These are phyloP conservation scores for Trididemnum clinides DNA, from an alignment of 23 tunicate species.

Conservation along the genomic window DNA sequence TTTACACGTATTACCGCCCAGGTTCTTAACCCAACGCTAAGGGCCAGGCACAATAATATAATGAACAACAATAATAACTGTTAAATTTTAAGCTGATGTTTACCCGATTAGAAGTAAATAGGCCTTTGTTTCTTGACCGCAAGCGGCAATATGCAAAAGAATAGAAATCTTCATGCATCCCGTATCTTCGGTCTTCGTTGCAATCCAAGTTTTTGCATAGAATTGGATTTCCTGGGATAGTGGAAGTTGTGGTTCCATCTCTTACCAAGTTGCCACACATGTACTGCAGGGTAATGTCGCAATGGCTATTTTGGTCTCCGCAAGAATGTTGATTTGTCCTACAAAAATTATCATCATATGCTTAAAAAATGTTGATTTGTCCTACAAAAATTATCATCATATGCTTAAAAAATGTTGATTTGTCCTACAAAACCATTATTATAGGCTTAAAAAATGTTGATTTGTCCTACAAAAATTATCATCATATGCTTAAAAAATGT, in stretches of 20 bases:
- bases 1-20: too few relatives aligned
- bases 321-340: conserved; percentile 99
- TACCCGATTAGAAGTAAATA: conserved; percentile 71
- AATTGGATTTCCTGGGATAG: conserved; percentile 59
- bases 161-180: conserved; percentile 81
- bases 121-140: conserved; percentile 70
- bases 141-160: conserved; percentile 61
- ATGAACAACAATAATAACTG: too few relatives aligned
- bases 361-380: too few relatives aligned
- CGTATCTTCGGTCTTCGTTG: conserved; percentile 58
- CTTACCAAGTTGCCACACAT: conserved; percentile 73
- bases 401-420: too few relatives aligned
- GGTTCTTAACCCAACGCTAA: too few relatives aligned
- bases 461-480: conserved; percentile 71
- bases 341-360: neutral
- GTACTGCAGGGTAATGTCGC: conserved; percentile 84
- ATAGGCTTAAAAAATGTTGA: conserved; percentile 97
- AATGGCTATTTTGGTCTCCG: conserved; percentile 74
- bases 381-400: too few relatives aligned
- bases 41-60: too few relatives aligned
- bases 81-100: too few relatives aligned
- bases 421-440: too few relatives aligned
- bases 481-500: too few relatives aligned
- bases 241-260: conserved; percentile 76
- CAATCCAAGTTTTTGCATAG: conserved; percentile 61